Evolutionary conservation across 1,140 invertebrate species (phyloP), one percentile per base, ranked within the genome.

Genomic region (Ceratina japonica): DNA sequence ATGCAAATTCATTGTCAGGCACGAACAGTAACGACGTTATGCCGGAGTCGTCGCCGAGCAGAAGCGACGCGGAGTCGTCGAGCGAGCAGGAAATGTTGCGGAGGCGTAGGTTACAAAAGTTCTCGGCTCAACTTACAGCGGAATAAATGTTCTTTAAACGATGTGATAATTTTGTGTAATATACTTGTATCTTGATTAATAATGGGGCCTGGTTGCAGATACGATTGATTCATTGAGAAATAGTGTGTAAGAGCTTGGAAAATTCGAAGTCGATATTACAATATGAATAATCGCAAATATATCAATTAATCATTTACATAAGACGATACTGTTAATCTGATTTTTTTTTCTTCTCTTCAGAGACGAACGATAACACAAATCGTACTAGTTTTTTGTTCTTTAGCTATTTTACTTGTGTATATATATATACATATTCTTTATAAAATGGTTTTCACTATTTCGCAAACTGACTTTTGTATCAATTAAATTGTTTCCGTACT

Each of bases 71-170:
- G 2, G 87, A 90, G 70, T 76, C 85, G 49, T 84, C 83, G 4
- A 90, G 86, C 61, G 95, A 96, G 86, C 91, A 92, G 63, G 91
- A 92, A 69, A 90, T 90, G 72, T 62, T 96, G 52, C 93, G 95
- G 90, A 94, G 94, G 92, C 93, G 95, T 89, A 94, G 95, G 89
- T 92, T 96, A 91, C 94, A 95, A 89, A 96, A 95, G 92, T 96
- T 96, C 87, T 79, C 88, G 63, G 54, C 77, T 66, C 78, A 72
- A 20, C 61, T 69, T 18, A 51, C 76, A 56, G 66, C 80, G 62
- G 74, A 86, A 58, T 86, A 81, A 86, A 76, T 31, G 58, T 77
- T 80, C 18, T 20, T 73, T 70, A 86, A 79, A 76, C 69, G 81
- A 63, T 86, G 69, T 86, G 81, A 86, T 80, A 86, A 86, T 59